Conservation (phyloP, 2,113 vertebrate species). For the Urocolius indicus region DNA sequence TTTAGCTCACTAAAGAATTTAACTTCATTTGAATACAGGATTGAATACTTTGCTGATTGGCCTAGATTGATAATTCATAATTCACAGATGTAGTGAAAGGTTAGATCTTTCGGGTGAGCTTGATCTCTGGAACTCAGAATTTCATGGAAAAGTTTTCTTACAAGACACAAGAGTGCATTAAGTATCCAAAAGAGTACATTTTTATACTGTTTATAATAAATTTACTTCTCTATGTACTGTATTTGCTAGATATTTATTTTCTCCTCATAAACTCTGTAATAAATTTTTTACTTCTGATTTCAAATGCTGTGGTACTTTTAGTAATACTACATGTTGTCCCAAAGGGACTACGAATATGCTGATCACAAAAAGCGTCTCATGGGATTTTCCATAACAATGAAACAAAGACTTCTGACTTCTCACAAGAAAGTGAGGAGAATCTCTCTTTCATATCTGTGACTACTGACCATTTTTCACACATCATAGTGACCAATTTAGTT, state of each 20-base stretch:
- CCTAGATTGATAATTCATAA: background rate
- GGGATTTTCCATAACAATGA: background rate
- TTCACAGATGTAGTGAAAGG: background rate
- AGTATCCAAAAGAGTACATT: conserved; percentile 54
- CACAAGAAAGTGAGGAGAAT: background rate
- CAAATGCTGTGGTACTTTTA: conserved; percentile 57
- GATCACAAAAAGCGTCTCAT: background rate
- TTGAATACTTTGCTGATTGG: conserved; percentile 1
- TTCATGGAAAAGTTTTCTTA: conserved; percentile 42
- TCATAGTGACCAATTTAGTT: background rate
- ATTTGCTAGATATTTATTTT: conserved; percentile 66
- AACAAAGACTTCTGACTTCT: background rate
- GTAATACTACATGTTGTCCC: conserved; percentile 65
- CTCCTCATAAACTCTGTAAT: conserved; percentile 63
- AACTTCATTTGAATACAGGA: background rate
- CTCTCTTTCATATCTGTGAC: background rate
- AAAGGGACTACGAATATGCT: conserved; percentile 55
- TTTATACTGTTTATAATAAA: conserved; percentile 66
- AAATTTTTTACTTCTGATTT: conserved; percentile 76
- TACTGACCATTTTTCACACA: background rate
- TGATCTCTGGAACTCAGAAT: conserved; percentile 31
- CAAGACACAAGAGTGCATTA: conserved; percentile 15
- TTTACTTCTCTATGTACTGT: conserved; percentile 59
- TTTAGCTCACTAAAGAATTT: background rate
- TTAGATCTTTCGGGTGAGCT: background rate